A percentile compares a stretch with the other conserved stretches of the same genome.
phyloP scores from a whole-genome alignment of 1,140 invertebrate genomes.

The Drosophila quadrilineata region DNA sequence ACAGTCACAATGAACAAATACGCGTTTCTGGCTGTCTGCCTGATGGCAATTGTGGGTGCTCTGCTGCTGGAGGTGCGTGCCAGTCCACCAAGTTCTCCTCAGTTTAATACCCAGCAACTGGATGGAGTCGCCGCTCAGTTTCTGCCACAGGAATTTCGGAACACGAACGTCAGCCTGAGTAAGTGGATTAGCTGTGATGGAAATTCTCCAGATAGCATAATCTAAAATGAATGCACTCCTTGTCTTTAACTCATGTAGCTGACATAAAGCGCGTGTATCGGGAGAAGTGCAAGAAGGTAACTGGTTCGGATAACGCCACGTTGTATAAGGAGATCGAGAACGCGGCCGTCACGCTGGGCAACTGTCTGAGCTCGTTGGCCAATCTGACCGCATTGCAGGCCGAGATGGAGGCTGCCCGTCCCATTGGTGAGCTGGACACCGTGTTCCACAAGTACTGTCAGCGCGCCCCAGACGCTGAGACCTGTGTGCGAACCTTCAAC shows the following conservation, averaged over 20 bases:
- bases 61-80: constrained; percentile 55
- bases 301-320: constrained; percentile 48
- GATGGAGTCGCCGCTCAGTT: constrained; percentile 53
- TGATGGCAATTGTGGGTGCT: constrained; percentile 46
- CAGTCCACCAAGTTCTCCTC: constrained; percentile 25
- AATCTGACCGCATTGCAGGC: constrained; percentile 82
- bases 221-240: background rate
- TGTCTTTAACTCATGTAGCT: constrained; percentile 13
- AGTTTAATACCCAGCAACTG: constrained; percentile 40
- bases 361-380: constrained; percentile 82
- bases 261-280: constrained; percentile 60
- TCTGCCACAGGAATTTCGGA: constrained; percentile 60
- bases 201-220: too few relatives aligned
- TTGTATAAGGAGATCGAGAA: constrained; percentile 68
- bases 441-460: constrained; percentile 86
- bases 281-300: constrained; percentile 72
- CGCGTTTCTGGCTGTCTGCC: constrained; percentile 47
- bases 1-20: constrained; percentile 54
- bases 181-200: constrained; percentile 15
- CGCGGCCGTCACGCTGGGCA: constrained; percentile 63
- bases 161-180: constrained; percentile 60
- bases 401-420: constrained; percentile 85
- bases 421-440: constrained; percentile 84
- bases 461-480: constrained; percentile 83
- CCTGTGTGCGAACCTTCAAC: constrained; percentile 85